Percentiles rank a stretch among this genome's conserved stretches.
Evolutionary conservation across 1,140 invertebrate species (phyloP).

Genomic region (Adelges cooleyi): DNA sequence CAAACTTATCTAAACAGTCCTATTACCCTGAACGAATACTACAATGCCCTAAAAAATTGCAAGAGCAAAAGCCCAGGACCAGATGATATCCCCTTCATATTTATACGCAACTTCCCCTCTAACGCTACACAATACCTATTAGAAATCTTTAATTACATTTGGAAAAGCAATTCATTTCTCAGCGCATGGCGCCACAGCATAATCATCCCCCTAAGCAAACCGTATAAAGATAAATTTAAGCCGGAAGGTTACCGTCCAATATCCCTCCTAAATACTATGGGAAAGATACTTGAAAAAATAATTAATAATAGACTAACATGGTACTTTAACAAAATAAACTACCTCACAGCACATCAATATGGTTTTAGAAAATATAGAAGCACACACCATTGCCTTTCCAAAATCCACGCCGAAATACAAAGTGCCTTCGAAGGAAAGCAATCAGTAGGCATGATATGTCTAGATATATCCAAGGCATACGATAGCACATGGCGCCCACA

Average conservation of each 20-base stretch:
- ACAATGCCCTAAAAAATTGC: background rate
- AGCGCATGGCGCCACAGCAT: background rate
- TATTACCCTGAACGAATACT: background rate
- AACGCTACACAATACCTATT: background rate
- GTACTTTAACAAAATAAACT: background rate
- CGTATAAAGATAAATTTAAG: background rate
- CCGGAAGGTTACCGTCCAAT: background rate
- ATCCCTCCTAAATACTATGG: background rate
- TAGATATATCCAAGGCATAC: too few relatives aligned
- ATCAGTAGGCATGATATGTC: too few relatives aligned
- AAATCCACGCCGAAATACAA: background rate
- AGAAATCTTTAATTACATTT: background rate
- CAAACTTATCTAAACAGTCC: background rate
- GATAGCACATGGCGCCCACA: too few relatives aligned
- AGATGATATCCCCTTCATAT: background rate
- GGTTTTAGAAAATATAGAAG: too few relatives aligned
- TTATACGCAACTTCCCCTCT: background rate
- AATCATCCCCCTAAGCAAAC: background rate
- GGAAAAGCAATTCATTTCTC: background rate
- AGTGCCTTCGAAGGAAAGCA: background rate
- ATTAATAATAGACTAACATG: conserved; percentile 4
- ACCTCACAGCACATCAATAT: background rate
- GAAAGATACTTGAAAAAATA: conserved; percentile 16
- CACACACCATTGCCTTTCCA: background rate
- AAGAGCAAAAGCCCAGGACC: background rate